Percentiles rank a stretch among this genome's conserved stretches.
Evolutionary conservation across 2,888 invertebrate genomes (phyloP).

Genomic region (Drosophila quinaria): DNA sequence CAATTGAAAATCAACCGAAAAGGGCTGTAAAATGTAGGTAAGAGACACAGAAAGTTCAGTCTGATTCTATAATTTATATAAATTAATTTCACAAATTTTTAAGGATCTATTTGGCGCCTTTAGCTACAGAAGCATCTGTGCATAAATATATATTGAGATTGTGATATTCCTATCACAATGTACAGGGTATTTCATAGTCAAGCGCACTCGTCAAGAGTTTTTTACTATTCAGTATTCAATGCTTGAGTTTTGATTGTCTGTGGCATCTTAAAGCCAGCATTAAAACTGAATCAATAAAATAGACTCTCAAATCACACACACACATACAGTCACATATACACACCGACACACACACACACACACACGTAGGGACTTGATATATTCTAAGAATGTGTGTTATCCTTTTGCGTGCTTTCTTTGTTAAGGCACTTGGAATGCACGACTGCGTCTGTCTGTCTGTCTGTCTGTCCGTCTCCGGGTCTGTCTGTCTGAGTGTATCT

Average conservation of each 20-base stretch:
- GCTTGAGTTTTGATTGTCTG: neutral
- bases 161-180: too few relatives aligned
- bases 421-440: constrained; percentile 53
- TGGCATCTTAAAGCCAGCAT: constrained; percentile 6
- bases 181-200: neutral
- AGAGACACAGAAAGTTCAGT: neutral
- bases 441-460: constrained; percentile 44
- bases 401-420: constrained; percentile 16
- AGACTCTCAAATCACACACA: constrained; percentile 5
- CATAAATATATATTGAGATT: neutral
- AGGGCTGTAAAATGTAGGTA: neutral
- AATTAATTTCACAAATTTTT: too few relatives aligned
- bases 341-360: neutral
- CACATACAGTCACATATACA: neutral
- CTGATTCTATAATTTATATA: too few relatives aligned
- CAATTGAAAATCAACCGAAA: neutral
- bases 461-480: neutral
- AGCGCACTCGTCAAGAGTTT: too few relatives aligned
- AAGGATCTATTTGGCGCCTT: too few relatives aligned
- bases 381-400: constrained; percentile 14
- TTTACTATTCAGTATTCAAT: neutral
- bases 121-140: too few relatives aligned
- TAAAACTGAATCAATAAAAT: constrained; percentile 51
- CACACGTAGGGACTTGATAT: neutral
- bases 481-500: constrained; percentile 20